phyloP scores from a whole-genome alignment of 2,888 invertebrate genomes.

The Parelbella ahira region DNA sequence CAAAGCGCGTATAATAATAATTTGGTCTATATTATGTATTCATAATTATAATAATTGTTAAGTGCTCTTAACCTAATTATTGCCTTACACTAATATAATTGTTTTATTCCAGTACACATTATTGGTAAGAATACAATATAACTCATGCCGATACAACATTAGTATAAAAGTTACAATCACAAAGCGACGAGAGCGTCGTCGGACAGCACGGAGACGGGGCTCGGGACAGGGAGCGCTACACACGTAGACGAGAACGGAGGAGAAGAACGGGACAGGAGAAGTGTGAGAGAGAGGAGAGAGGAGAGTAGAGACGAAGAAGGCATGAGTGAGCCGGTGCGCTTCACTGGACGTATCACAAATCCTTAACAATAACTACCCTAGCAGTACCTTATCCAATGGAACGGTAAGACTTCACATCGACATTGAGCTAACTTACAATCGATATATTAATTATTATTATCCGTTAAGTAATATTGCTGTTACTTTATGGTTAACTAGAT shows the following conservation, averaged over 20 bases:
- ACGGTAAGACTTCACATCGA: slow-evolving; percentile 73
- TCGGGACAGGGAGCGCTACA: too few species aligned
- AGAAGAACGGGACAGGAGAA: too few species aligned
- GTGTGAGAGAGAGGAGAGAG: slow-evolving; percentile 5
- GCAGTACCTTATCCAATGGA: slow-evolving; percentile 76
- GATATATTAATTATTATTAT: slow-evolving; percentile 72
- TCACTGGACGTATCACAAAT: slow-evolving; percentile 79
- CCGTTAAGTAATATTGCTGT: slow-evolving; percentile 80
- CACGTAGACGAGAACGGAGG: too few species aligned
- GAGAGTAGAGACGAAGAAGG: slow-evolving; percentile 21
- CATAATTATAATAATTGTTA: slow-evolving; percentile 62
- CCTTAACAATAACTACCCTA: slow-evolving; percentile 68
- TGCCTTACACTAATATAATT: slow-evolving; percentile 65
- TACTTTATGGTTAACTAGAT: slow-evolving; percentile 69
- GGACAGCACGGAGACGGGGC: too few species aligned
- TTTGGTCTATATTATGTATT: slow-evolving; percentile 79
- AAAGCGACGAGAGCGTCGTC: too few species aligned
- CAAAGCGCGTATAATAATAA: slow-evolving; percentile 78
- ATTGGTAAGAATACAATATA: slow-evolving; percentile 32
- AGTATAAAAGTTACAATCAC: slow-evolving; percentile 25
- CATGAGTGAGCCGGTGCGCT: slow-evolving; percentile 36
- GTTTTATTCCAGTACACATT: slow-evolving; percentile 64
- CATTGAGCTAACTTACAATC: slow-evolving; percentile 78
- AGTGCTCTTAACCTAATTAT: slow-evolving; percentile 75
- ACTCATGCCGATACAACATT: slow-evolving; percentile 33